Evolutionary conservation across 2,113 vertebrate genomes (phyloP).

Genomic region (Poecile atricapillus): DNA sequence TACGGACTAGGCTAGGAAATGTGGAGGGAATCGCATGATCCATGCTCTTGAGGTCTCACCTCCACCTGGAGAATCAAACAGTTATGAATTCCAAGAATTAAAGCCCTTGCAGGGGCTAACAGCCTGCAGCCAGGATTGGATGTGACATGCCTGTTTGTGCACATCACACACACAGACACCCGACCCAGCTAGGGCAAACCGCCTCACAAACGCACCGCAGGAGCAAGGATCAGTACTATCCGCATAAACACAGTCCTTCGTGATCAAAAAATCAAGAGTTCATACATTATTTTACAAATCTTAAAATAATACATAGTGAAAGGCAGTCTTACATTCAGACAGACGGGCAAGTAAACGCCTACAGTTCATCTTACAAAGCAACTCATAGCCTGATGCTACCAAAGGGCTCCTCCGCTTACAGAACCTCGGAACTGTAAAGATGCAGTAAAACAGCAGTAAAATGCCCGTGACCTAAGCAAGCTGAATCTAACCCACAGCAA

Average conservation of each 20-base stretch:
- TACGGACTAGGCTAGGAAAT: background rate
- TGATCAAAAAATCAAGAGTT: background rate
- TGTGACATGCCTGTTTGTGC: background rate
- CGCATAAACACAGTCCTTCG: background rate
- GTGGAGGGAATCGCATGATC: background rate
- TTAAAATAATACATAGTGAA: background rate
- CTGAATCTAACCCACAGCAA: background rate
- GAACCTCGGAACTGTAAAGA: slow-evolving; percentile 11
- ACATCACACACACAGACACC: background rate
- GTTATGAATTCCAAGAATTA: background rate
- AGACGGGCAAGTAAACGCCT: background rate
- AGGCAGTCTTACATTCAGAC: slow-evolving; percentile 3
- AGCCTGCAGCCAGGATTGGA: background rate
- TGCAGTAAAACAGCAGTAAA: slow-evolving; percentile 25
- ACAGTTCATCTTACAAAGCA: slow-evolving; percentile 23
- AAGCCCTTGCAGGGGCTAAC: background rate
- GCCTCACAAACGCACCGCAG: background rate
- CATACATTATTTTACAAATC: background rate
- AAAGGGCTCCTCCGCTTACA: slow-evolving; percentile 18
- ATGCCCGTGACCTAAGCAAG: background rate
- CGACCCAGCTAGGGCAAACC: background rate
- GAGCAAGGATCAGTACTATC: background rate
- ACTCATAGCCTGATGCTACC: slow-evolving; percentile 7
- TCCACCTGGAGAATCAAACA: background rate
- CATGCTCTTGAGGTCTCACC: background rate